Base-by-base conservation (phyloP, 1,140 invertebrate genomes). In the Conus ventricosus region DNA sequence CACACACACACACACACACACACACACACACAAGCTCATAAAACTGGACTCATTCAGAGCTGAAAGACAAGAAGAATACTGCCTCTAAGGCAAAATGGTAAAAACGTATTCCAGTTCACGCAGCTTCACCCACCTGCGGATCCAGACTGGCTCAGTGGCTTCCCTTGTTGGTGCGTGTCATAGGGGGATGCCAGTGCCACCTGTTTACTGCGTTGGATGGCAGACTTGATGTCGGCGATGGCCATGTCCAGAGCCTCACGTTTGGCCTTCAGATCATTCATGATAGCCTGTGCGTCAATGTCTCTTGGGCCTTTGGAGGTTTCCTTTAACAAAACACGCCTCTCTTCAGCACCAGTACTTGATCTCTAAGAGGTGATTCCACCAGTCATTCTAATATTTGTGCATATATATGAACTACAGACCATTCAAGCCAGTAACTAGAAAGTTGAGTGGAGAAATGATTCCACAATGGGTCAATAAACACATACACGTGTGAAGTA, bases 211-310 rank as follows among this genome's bases (percentile, higher is more conserved):
- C 97, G 96, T 93, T 97, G 97, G 87, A 98, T 95, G 6, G 97
- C 97, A 91, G 97, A 96, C 89, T 97, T 96, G 91, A 97, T 97
- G 92, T 97, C 97, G 93, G 97, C 97, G 91, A 98, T 97, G 27
- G 97, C 97, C 89, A 97, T 97, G 93, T 97, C 97, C 13, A 97
- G 96, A 53, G 95, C 94, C 88, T 95, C 94, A 13, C 93, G 84
- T 88, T 94, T 94, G 80, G 92, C 92, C 87, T 94, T 93, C 78
- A 94, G 83, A 87, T 94, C 93, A 88, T 93, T 91, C 93, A 93
- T 94, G 20, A 94, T 94, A 13, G 93, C 93, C 88, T 92, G 90
- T 23, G 94, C 92, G 91, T 94, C 94, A 80, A 94, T 94, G 88
- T 94, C 92, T 76, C 92, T 75, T 2, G 89, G 89, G 7, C 84